Conservation (phyloP, 35 echinoderm and acorn worm species). For the Apostichopus japonicus region DNA sequence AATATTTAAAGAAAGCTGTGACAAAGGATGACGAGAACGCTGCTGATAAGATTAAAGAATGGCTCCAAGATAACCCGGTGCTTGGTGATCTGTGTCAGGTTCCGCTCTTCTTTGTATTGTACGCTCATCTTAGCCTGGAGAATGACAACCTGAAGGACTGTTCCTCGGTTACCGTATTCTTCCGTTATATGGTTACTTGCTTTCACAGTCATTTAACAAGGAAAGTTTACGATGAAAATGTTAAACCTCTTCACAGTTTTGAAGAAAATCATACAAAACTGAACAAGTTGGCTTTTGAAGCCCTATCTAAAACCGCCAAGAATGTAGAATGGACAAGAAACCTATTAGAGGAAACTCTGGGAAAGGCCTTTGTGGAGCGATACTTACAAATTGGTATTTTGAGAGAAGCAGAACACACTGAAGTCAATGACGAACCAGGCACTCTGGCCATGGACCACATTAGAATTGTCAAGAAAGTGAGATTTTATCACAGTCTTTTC, state of each 20-base stretch:
- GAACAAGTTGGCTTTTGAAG: background rate
- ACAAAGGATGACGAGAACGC: background rate
- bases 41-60: background rate
- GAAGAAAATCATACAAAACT: background rate
- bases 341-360: background rate
- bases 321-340: background rate
- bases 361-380: background rate
- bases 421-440: background rate
- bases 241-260: background rate
- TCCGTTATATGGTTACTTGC: constrained; percentile 32
- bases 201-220: background rate
- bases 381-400: background rate
- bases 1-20: constrained; percentile 14
- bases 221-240: constrained; percentile 1
- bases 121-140: background rate
- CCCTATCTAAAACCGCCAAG: background rate
- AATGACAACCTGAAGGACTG: background rate
- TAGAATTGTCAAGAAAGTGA: background rate
- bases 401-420: background rate
- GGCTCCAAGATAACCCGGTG: constrained; percentile 10
- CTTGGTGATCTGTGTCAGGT: constrained; percentile 3
- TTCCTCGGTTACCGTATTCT: constrained; percentile 1
- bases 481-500: background rate
- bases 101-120: constrained; percentile 30
- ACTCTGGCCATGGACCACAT: background rate